Evolutionary conservation across 1,140 invertebrate species (phyloP), one percentile per base, ranked within the genome.

Genomic region (Triops longicaudatus): DNA sequence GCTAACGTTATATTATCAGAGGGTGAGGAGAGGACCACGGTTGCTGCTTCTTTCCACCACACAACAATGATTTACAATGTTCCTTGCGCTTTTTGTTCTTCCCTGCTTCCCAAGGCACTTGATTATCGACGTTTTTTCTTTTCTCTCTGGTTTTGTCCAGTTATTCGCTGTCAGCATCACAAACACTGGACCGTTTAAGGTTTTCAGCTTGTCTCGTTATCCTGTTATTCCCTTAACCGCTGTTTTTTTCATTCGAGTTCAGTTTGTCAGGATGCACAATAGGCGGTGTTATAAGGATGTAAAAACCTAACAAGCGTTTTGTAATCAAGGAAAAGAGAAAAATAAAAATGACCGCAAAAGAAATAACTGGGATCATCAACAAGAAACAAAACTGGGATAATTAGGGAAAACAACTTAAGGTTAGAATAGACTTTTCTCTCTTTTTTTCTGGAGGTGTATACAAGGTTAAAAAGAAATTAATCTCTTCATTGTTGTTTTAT

Each of bases 61-160:
- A 63, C 50, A 63, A 28, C 43, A 75, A 75, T 75, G 74, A 75
- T 26, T 75, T 26, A 50, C 27, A 50, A 50, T 75, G 22, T 44
- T 75, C 27, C 31, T 28, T 77, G 26, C 72, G 26, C 42, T 41
- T 76, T 27, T 73, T 74, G 27, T 77, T 44, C 41, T 77, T 77
- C 76, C 37, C 37, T 43, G 37, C 22, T 41, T 41, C 42, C 37
- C 74, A 75, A 75, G 37, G 26, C 44, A 26, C 74, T 22, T 72
- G n/a, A 41, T 73, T 43, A 10, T 14, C 37, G 72, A 73, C 11
- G 14, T 22, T 73, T 27, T 72, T 31, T 28, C 26, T 71, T 11
- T 77, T 12, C 12, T 0, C 63, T 28, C 27, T n/a, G n/a, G 26
- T 26, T 26, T 63, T 72, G 26, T 27, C 75, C n/a, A 14, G 14